These are phyloP conservation scores for Stichodactyla mertensii DNA, from an alignment of 64 coral and sea anemone genomes.

Conservation along the genomic window DNA sequence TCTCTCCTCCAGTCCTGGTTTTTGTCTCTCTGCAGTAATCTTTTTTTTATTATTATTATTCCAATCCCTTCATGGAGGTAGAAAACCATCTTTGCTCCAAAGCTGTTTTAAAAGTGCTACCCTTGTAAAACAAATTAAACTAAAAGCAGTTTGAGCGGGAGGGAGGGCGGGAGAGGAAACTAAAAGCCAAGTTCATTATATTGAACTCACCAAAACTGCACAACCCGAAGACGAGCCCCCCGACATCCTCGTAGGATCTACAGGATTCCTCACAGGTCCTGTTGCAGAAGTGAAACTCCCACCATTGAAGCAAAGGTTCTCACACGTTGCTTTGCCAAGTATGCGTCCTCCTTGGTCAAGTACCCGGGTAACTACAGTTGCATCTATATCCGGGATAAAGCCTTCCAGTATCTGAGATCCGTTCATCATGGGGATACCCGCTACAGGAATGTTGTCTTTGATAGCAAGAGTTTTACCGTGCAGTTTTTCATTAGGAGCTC, in stretches of 20 bases:
- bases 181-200: no score
- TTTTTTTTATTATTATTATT: no score
- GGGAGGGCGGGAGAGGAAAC: no score
- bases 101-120: no score
- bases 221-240: constrained; percentile 75
- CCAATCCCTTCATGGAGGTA: no score
- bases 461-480: constrained; percentile 63
- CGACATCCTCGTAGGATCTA: constrained; percentile 45
- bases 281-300: constrained; percentile 67
- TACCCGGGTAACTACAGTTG: constrained; percentile 70
- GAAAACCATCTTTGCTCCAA: no score
- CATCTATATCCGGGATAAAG: constrained; percentile 82
- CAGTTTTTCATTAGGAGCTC: constrained; percentile 56
- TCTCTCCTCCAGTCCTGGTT: no score
- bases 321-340: constrained; percentile 69
- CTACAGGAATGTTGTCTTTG: constrained; percentile 68
- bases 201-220: constrained; percentile 63
- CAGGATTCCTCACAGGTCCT: constrained; percentile 74
- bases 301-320: constrained; percentile 52
- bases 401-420: constrained; percentile 61
- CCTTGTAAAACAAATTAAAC: no score
- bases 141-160: no score
- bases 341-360: constrained; percentile 79
- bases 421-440: constrained; percentile 87
- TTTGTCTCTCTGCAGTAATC: no score